These are phyloP conservation scores for Polydrusus cervinus DNA, from an alignment of 2,888 invertebrate genomes.

Conservation along the genomic window DNA sequence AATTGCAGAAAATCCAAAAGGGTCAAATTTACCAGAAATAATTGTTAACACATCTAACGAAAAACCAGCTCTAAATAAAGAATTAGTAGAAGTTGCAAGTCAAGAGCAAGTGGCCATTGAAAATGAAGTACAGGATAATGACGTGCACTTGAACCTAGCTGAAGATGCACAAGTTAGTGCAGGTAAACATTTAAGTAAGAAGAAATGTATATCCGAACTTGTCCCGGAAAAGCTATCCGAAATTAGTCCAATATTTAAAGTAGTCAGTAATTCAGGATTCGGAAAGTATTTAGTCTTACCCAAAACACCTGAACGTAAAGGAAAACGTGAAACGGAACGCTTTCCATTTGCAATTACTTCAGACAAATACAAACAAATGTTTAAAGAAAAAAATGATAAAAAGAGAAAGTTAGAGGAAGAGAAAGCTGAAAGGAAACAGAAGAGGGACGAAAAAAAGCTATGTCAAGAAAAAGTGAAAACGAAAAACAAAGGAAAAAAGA, in stretches of 20 bases:
- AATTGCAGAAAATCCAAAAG: no score
- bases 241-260: not conserved
- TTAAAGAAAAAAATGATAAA: not conserved
- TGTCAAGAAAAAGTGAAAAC: not conserved
- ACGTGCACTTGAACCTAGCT: not conserved
- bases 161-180: not conserved
- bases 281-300: not conserved
- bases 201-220: not conserved
- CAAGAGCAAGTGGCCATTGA: not conserved
- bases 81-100: not conserved
- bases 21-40: no score
- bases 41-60: not conserved
- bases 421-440: no score
- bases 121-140: not conserved
- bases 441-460: not conserved
- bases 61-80: not conserved
- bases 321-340: constrained; percentile 1
- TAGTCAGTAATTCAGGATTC: not conserved
- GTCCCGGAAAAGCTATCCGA: not conserved
- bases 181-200: not conserved
- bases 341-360: not conserved
- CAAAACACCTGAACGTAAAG: constrained; percentile 3
- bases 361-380: no score
- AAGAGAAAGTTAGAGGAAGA: not conserved
- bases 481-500: constrained; percentile 6